Conservation (phyloP, 2,888 invertebrate species). For the Caenorhabditis sp. region DNA sequence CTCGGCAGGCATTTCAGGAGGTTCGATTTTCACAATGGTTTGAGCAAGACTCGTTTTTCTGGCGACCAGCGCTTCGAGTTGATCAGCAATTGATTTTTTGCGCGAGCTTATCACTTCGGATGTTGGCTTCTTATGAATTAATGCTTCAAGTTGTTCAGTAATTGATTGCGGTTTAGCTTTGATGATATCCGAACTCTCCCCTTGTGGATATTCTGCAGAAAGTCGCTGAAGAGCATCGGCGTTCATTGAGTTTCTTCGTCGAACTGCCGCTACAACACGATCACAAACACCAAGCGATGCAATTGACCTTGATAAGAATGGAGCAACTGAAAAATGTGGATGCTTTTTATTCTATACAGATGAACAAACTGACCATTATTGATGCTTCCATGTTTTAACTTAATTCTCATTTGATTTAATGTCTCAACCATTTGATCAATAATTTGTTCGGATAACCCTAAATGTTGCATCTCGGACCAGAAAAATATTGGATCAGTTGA, state of each 20-base stretch:
- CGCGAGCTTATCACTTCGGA: neutral
- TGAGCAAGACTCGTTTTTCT: neutral
- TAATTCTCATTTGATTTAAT: conserved; percentile 12
- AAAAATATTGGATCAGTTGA: conserved; percentile 49
- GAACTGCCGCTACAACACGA: neutral
- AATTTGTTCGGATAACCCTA: conserved; percentile 63
- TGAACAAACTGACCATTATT: neutral
- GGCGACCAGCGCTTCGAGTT: neutral
- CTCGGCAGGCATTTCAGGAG: neutral
- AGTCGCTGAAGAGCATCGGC: conserved; percentile 1
- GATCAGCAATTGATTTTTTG: neutral
- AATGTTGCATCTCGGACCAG: conserved; percentile 59
- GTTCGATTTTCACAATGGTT: neutral
- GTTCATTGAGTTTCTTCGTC: neutral
- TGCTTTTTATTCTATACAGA: neutral
- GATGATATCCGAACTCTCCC: neutral
- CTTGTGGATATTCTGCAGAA: conserved; percentile 3
- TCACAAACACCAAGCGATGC: conserved; percentile 9
- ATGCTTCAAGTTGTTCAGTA: neutral
- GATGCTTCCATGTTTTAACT: conserved; percentile 13
- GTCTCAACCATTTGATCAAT: conserved; percentile 43
- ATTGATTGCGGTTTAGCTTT: neutral
- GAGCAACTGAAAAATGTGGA: conserved; percentile 7
- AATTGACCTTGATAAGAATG: conserved; percentile 7
- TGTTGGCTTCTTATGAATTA: neutral